Base-by-base conservation (phyloP, 2,113 vertebrate species). In the Dasyprocta punctata region DNA sequence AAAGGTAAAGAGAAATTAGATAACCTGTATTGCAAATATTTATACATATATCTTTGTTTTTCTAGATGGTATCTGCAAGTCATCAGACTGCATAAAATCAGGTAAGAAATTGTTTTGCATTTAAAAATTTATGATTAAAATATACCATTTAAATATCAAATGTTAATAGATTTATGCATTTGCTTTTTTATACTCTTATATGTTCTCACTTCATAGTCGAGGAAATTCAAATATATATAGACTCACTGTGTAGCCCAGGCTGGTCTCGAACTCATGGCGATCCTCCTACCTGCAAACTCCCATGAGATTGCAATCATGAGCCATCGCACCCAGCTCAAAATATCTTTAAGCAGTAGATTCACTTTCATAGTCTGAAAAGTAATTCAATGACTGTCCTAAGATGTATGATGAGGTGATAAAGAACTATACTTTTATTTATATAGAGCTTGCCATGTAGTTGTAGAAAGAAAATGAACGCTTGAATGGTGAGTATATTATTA, bases 21-120 rank as follows among this genome's bases (percentile, higher is more conserved):
- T 94, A 85, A 75, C 4, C 0, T 58, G 2, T 67, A 73, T 77
- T 83, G 13, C 22, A 78, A 49, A 63, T 89, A 71, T 69, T 75
- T 96, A 97, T 89, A 36, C 65, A 2, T 98, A 10, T 94, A 3
- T 77, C 20, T 3, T 96, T 65, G 97, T 98, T 98, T 97, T 98
- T 98, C 97, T 91, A 99, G 99, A 99, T 98, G 99, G 99, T 44
- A 97, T 99, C 97, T 99, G 99, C 98, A 99, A 99, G 96, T 99
- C 99, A 36, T 98, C 99, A 92, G 99, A 99, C 96, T 99, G 99
- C 97, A 99, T 99, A 97, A 99, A 99, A 96, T 99, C 99, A 99
- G 99, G 99, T 99, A 99, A 99, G 99, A 93, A 93, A 60, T 6
- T 1, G 3, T n/a, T 17, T 93, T 80, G 73, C 49, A 86, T 77